Evolutionary conservation across 2,113 vertebrate genomes (phyloP).

Genomic region (Gobiocypris rarus): DNA sequence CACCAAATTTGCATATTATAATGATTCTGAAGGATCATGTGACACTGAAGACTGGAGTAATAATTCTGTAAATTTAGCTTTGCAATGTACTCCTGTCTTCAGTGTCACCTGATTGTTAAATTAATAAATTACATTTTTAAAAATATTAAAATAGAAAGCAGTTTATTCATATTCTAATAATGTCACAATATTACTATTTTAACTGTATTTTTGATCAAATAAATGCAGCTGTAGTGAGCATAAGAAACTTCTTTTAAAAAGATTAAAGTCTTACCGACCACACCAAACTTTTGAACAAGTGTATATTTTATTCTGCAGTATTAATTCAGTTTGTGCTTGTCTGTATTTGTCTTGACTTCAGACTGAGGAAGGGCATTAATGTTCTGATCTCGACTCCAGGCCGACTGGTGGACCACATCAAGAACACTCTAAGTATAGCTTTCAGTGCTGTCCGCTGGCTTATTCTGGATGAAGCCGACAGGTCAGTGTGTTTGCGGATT

Average conservation of each 20-base stretch:
- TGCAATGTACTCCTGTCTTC: too few species aligned
- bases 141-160: too few species aligned
- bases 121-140: too few species aligned
- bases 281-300: not conserved
- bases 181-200: too few species aligned
- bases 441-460: slow-evolving; percentile 87
- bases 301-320: not conserved
- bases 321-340: not conserved
- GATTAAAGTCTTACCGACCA: not conserved
- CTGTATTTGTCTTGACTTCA: slow-evolving; percentile 57
- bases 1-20: too few species aligned
- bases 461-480: slow-evolving; percentile 94
- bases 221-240: too few species aligned
- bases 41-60: too few species aligned
- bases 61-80: too few species aligned
- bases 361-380: slow-evolving; percentile 94
- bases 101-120: too few species aligned
- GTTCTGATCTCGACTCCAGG: slow-evolving; percentile 94
- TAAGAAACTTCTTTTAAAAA: not conserved
- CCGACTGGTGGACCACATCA: slow-evolving; percentile 94
- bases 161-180: too few species aligned
- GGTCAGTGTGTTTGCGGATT: slow-evolving; percentile 72
- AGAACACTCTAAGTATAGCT: slow-evolving; percentile 86
- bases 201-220: too few species aligned
- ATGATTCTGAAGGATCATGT: too few species aligned